phyloP scores from a whole-genome alignment of 1,140 invertebrate species.

The Temnothorax nylanderi region DNA sequence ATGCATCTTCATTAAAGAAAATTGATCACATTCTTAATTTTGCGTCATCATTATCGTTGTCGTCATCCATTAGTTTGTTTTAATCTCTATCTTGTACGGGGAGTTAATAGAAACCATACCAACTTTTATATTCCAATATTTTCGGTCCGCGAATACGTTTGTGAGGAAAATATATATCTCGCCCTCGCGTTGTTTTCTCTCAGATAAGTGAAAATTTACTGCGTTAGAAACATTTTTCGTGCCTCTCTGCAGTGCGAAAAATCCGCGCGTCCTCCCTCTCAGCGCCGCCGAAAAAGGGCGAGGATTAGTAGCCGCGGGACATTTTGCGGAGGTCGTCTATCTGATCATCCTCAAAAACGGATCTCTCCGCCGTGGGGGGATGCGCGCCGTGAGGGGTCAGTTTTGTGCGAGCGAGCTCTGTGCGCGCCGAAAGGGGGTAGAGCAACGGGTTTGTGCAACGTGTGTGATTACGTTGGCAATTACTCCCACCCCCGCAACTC shows the following conservation, averaged over 20 bases:
- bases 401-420: conserved; percentile 25
- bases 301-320: conserved; percentile 63
- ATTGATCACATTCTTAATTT: conserved; percentile 21
- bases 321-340: conserved; percentile 70
- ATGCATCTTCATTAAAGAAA: conserved; percentile 41
- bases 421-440: conserved; percentile 27
- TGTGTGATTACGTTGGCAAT: conserved; percentile 85
- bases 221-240: conserved; percentile 43
- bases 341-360: conserved; percentile 77
- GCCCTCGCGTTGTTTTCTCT: conserved; percentile 24
- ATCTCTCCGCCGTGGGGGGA: conserved; percentile 57
- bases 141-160: conserved; percentile 2
- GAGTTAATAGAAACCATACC: conserved; percentile 14
- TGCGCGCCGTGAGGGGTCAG: conserved; percentile 62
- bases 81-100: not conserved
- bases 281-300: not conserved
- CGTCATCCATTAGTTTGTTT: conserved; percentile 3
- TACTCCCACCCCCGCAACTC: conserved; percentile 77
- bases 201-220: conserved; percentile 59
- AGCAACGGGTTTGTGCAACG: conserved; percentile 77
- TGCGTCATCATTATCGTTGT: not conserved
- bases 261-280: conserved; percentile 11
- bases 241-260: conserved; percentile 29
- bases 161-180: conserved; percentile 28
- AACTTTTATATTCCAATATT: conserved; percentile 22